Evolutionary conservation across 2,888 invertebrate genomes (phyloP).

Genomic region (Eurois occulta): DNA sequence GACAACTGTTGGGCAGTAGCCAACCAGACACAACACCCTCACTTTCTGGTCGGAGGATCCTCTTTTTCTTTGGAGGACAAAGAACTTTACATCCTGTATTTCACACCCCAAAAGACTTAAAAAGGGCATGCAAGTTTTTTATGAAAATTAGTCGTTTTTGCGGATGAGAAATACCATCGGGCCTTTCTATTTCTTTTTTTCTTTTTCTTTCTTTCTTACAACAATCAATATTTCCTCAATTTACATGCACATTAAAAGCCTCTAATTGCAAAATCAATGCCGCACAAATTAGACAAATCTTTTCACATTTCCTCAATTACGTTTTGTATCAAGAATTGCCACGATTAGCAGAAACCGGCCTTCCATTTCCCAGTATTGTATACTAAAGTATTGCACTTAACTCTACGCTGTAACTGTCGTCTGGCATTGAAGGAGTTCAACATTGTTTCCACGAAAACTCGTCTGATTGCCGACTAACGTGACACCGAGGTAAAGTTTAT

Average conservation of each 20-base stretch:
- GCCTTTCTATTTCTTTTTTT: not conserved
- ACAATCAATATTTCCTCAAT: not conserved
- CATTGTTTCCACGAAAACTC: conserved; percentile 64
- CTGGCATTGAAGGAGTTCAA: conserved; percentile 67
- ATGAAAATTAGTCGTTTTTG: not conserved
- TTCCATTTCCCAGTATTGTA: conserved; percentile 29
- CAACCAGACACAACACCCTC: too few species aligned
- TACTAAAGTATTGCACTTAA: conserved; percentile 46
- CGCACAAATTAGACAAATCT: not conserved
- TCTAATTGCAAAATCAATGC: conserved; percentile 23
- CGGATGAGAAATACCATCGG: not conserved
- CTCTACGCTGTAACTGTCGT: conserved; percentile 44
- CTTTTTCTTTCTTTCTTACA: too few species aligned
- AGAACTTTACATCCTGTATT: too few species aligned
- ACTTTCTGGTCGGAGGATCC: too few species aligned
- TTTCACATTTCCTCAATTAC: not conserved
- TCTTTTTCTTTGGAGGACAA: too few species aligned
- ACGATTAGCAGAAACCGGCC: conserved; percentile 17
- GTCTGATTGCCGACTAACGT: conserved; percentile 59
- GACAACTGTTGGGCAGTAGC: too few species aligned
- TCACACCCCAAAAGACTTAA: not conserved
- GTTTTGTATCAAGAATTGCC: conserved; percentile 11
- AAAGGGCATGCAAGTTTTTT: not conserved
- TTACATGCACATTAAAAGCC: not conserved
- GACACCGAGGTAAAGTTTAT: conserved; percentile 27